Evolutionary conservation across 1,140 invertebrate genomes (phyloP).

Genomic region (Rhizoglyphus robini): DNA sequence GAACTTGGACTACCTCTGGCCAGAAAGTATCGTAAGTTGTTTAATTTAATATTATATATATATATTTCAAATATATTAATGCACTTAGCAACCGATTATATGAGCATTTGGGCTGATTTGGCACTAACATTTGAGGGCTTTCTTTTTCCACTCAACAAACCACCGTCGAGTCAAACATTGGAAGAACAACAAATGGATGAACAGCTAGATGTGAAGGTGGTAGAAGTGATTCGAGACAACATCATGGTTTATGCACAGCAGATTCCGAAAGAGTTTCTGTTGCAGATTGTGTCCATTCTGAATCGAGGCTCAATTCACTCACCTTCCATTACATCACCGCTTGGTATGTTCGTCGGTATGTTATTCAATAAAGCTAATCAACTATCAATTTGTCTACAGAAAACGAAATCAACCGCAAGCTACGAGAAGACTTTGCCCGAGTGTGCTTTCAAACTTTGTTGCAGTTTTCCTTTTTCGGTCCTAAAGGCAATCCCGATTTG

Average conservation of each 20-base stretch:
- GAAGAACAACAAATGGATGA: conserved; percentile 72
- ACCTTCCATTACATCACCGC: conserved; percentile 45
- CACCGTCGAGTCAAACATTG: conserved; percentile 45
- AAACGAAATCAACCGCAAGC: conserved; percentile 62
- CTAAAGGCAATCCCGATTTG: conserved; percentile 24
- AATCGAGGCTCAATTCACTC: conserved; percentile 88
- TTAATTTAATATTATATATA: conserved; percentile 29
- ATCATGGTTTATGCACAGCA: conserved; percentile 62
- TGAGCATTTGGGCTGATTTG: conserved; percentile 59
- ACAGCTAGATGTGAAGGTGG: conserved; percentile 59
- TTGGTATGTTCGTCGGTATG: conserved; percentile 30
- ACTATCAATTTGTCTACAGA: too few relatives aligned
- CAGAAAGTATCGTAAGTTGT: conserved; percentile 47
- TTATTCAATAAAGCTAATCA: not conserved
- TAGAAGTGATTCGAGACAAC: conserved; percentile 67
- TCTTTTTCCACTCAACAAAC: conserved; percentile 62
- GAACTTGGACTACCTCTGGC: conserved; percentile 73
- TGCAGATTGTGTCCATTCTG: conserved; percentile 70
- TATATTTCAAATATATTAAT: conserved; percentile 6
- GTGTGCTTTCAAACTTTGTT: conserved; percentile 89
- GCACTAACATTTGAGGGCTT: conserved; percentile 76
- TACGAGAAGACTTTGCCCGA: conserved; percentile 86
- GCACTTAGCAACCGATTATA: conserved; percentile 33
- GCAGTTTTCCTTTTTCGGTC: conserved; percentile 60
- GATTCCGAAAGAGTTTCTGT: conserved; percentile 70